Evolutionary conservation across 1,140 invertebrate genomes (phyloP).

Genomic region (Idris sp.): DNA sequence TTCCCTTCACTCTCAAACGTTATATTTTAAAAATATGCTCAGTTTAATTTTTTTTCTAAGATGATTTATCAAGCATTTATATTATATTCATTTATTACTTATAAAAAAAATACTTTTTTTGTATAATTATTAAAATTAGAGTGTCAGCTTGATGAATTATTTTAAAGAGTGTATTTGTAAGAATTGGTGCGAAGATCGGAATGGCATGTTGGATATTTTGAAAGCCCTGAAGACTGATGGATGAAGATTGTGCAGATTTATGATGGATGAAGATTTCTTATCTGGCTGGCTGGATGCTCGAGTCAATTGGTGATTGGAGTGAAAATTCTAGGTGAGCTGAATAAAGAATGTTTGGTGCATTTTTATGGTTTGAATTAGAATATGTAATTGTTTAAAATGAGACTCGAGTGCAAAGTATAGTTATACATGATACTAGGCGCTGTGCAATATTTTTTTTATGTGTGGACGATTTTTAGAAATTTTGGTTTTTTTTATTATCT

Average conservation of each 20-base stretch:
- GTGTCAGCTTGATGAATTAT: conserved; percentile 18
- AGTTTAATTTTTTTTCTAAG: not conserved
- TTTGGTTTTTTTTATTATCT: no score
- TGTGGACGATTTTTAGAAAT: no score
- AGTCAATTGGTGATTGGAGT: conserved; percentile 58
- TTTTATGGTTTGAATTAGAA: conserved; percentile 48
- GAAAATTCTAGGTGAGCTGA: conserved; percentile 64
- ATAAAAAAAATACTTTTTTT: not conserved
- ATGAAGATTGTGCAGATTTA: conserved; percentile 59
- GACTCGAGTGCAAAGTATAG: no score
- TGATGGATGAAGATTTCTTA: conserved; percentile 58
- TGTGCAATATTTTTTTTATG: no score
- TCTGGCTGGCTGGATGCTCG: conserved; percentile 61
- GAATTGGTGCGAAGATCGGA: conserved; percentile 28
- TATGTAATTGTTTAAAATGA: conserved; percentile 29
- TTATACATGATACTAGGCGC: no score
- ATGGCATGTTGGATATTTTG: conserved; percentile 57
- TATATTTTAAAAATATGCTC: not conserved
- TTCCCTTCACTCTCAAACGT: conserved; percentile 10
- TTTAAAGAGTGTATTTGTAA: conserved; percentile 28
- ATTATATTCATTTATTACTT: not conserved
- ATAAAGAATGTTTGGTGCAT: conserved; percentile 56
- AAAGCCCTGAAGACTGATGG: conserved; percentile 57
- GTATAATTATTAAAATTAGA: no score
- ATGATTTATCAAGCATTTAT: conserved; percentile 12